These are phyloP conservation scores for Anguilla marmorata DNA, from an alignment of 2,797 vertebrate species.

Conservation along the genomic window DNA sequence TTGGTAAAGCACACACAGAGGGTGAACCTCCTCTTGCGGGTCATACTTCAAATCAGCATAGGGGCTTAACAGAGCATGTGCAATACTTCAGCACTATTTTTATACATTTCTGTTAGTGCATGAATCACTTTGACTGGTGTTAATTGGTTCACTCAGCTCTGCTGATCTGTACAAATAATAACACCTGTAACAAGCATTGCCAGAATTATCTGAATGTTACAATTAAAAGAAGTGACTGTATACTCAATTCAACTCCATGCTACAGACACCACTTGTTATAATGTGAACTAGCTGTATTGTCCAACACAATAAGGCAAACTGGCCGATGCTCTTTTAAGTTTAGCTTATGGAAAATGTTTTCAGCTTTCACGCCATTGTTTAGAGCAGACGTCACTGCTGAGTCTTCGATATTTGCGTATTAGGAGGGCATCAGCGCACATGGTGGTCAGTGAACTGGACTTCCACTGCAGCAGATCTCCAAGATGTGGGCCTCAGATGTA, in stretches of 20 bases:
- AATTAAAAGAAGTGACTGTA: neutral
- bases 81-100: neutral
- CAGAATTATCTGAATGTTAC: neutral
- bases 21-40: neutral
- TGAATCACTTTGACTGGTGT: neutral
- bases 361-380: neutral
- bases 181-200: neutral
- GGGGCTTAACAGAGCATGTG: neutral
- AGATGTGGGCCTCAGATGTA: no score
- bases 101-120: neutral
- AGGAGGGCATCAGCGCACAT: no score
- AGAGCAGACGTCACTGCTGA: neutral
- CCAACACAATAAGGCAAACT: no score
- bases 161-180: neutral
- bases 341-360: neutral
- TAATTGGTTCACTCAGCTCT: neutral
- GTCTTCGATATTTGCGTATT: no score
- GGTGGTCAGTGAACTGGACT: no score
- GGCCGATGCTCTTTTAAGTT: no score
- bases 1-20: neutral
- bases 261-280: neutral
- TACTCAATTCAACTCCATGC: neutral
- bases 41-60: neutral
- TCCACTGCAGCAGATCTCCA: no score
- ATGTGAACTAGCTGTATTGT: neutral